phyloP scores from a whole-genome alignment of 2,888 invertebrate species.

The Chloromyia formosa region DNA sequence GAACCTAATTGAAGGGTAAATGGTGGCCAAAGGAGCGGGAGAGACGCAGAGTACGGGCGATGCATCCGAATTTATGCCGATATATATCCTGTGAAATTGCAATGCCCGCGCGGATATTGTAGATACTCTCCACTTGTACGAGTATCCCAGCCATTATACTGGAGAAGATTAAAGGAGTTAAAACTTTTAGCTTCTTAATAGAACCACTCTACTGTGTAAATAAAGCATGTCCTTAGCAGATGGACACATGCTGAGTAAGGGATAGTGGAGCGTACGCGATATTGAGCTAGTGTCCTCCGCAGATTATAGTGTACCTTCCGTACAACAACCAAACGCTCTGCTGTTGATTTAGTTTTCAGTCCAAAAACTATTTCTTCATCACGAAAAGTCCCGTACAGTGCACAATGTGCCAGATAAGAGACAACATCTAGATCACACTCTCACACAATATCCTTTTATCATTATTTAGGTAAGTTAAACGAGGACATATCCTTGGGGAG shows the following conservation, averaged over 20 bases:
- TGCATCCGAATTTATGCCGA: neutral
- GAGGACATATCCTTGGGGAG: conserved; percentile 46
- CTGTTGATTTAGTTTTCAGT: conserved; percentile 14
- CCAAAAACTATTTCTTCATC: conserved; percentile 25
- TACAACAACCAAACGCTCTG: neutral
- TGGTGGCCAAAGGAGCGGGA: neutral
- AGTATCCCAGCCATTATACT: conserved; percentile 5
- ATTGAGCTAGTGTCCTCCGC: neutral
- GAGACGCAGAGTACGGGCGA: neutral
- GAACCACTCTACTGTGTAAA: conserved; percentile 32
- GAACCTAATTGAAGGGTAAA: neutral
- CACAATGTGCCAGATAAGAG: neutral
- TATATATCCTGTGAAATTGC: neutral
- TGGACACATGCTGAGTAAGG: conserved; percentile 31
- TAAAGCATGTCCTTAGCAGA: conserved; percentile 31
- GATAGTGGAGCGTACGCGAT: conserved; percentile 12
- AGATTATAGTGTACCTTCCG: neutral
- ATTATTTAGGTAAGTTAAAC: conserved; percentile 44
- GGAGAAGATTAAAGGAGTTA: conserved; percentile 38
- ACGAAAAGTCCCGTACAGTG: conserved; percentile 9
- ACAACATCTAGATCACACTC: conserved; percentile 8
- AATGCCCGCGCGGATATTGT: neutral
- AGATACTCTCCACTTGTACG: conserved; percentile 10
- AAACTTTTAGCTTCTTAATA: conserved; percentile 42
- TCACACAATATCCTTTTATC: conserved; percentile 43